Evolutionary conservation across 1,140 invertebrate species (phyloP).

Genomic region (Conopomorpha cramerella): DNA sequence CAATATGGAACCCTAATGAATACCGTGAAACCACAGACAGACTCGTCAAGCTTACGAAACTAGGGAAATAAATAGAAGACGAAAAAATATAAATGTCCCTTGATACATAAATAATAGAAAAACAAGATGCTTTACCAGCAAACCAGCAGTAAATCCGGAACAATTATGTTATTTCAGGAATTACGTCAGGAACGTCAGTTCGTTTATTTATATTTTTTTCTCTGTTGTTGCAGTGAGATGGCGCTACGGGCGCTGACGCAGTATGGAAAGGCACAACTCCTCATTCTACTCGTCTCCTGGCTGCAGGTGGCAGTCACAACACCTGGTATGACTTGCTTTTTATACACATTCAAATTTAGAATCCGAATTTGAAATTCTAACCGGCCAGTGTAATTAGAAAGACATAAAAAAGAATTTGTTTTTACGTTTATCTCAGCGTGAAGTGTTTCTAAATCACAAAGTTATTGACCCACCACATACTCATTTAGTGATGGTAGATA

Average conservation of each 20-base stretch:
- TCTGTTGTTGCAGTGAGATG: constrained; percentile 45
- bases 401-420: background rate
- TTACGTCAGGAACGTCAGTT: background rate
- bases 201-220: background rate
- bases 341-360: background rate
- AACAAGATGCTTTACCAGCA: background rate
- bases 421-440: background rate
- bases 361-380: too few species aligned
- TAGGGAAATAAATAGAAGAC: too few species aligned
- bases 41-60: too few species aligned
- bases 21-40: too few species aligned
- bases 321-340: constrained; percentile 26
- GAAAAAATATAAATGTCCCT: too few species aligned
- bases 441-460: background rate
- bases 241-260: constrained; percentile 42
- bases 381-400: too few species aligned
- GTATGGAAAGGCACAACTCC: constrained; percentile 22
- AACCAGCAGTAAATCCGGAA: background rate
- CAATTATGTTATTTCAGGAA: background rate
- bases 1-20: too few species aligned
- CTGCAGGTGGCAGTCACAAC: constrained; percentile 26
- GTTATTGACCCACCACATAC: background rate
- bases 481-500: background rate
- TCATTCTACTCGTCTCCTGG: constrained; percentile 26
- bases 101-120: background rate